These are phyloP conservation scores for Spermophilus dauricus DNA, from an alignment of 2,113 vertebrate genomes.

Conservation along the genomic window DNA sequence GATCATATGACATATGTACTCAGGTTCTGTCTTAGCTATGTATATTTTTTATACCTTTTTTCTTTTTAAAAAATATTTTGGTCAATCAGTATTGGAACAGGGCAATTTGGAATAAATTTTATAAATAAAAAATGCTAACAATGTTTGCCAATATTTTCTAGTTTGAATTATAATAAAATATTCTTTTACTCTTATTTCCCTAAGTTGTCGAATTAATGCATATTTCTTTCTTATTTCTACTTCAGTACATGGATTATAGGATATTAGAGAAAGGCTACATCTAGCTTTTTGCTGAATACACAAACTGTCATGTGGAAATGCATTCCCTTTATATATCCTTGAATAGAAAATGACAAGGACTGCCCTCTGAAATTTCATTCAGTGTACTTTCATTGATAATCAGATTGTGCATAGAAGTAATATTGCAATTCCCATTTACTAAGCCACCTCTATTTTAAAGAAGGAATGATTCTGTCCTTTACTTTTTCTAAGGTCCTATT, in stretches of 20 bases:
- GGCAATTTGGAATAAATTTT: neutral
- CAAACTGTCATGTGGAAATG: conserved; percentile 51
- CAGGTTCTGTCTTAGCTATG: neutral
- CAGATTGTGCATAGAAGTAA: neutral
- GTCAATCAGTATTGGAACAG: neutral
- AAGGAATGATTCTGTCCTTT: neutral
- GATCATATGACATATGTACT: neutral
- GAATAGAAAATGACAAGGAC: conserved; percentile 69
- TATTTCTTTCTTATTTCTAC: conserved; percentile 10
- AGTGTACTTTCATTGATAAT: conserved; percentile 16
- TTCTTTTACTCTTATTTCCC: neutral
- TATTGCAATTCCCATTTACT: neutral
- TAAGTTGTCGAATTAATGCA: conserved; percentile 37
- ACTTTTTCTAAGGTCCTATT: neutral
- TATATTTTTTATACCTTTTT: neutral
- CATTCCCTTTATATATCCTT: neutral
- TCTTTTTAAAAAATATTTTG: neutral
- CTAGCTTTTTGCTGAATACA: conserved; percentile 60
- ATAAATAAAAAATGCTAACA: neutral
- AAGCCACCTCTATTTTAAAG: neutral
- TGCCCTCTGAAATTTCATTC: neutral
- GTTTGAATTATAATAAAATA: conserved; percentile 44
- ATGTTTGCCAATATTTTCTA: conserved; percentile 3
- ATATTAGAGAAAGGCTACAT: neutral
- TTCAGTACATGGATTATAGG: conserved; percentile 26